phyloP scores from a whole-genome alignment of 2,888 invertebrate genomes.

The Xestia ashworthii region DNA sequence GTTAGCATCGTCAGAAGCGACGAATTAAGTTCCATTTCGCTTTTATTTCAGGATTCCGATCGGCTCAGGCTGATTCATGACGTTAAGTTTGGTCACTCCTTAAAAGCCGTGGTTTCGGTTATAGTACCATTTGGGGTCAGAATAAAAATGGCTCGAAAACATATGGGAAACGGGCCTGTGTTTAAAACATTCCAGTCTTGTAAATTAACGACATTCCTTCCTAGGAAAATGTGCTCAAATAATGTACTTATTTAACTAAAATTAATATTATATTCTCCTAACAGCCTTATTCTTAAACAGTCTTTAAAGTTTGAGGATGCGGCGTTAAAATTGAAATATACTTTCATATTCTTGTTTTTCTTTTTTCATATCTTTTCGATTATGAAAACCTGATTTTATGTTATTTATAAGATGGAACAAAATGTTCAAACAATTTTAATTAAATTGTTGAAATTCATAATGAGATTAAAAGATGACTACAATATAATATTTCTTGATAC shows the following conservation, averaged over 20 bases:
- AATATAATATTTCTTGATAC: not conserved
- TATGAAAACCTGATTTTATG: not conserved
- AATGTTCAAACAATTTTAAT: not conserved
- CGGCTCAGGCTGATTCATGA: not conserved
- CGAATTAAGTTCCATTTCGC: too few species aligned
- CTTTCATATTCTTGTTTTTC: not conserved
- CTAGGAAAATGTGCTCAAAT: conserved; percentile 50
- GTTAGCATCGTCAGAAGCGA: too few species aligned
- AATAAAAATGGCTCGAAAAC: conserved; percentile 19
- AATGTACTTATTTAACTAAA: conserved; percentile 50
- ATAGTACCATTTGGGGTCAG: conserved; percentile 11
- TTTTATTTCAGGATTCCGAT: not conserved
- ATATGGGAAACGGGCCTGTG: not conserved
- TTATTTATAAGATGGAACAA: conserved; percentile 13
- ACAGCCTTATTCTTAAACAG: conserved; percentile 2
- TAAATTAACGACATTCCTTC: conserved; percentile 28
- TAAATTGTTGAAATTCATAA: conserved; percentile 31
- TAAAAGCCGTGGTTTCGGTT: conserved; percentile 10
- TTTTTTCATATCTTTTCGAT: not conserved
- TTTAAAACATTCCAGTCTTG: conserved; percentile 38
- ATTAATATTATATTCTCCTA: not conserved
- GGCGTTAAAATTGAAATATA: conserved; percentile 5
- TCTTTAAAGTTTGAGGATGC: not conserved
- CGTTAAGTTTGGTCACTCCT: not conserved
- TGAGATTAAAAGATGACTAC: conserved; percentile 42